These are phyloP conservation scores for Coenonympha arcania DNA, from an alignment of 2,888 invertebrate species.

Conservation along the genomic window DNA sequence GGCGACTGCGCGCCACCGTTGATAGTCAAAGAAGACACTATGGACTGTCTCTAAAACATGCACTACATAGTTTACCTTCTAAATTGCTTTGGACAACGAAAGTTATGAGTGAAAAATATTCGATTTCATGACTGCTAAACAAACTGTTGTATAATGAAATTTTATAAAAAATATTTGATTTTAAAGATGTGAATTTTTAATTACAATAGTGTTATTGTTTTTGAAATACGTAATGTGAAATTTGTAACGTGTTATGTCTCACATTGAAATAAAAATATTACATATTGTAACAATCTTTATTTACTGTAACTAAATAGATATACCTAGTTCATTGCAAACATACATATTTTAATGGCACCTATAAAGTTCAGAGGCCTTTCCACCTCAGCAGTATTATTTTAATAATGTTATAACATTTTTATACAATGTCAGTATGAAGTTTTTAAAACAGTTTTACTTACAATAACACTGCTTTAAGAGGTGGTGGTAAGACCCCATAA, in stretches of 20 bases:
- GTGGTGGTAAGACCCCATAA: too few relatives aligned
- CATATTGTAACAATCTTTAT: constrained; percentile 5
- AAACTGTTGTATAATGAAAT: too few relatives aligned
- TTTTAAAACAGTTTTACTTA: too few relatives aligned
- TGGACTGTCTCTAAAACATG: constrained; percentile 59
- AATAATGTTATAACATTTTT: too few relatives aligned
- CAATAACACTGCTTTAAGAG: too few relatives aligned
- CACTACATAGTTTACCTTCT: not conserved
- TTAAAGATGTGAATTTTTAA: not conserved
- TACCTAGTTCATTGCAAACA: not conserved
- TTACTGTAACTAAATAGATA: not conserved
- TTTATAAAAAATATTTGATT: too few relatives aligned
- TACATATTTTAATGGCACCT: not conserved
- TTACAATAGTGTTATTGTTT: not conserved
- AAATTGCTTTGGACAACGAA: too few relatives aligned
- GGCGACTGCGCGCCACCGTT: constrained; percentile 70
- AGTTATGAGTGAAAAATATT: too few relatives aligned
- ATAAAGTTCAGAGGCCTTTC: too few relatives aligned
- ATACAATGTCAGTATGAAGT: too few relatives aligned
- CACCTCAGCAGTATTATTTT: too few relatives aligned
- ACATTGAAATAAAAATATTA: not conserved
- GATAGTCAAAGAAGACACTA: constrained; percentile 75
- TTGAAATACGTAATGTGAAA: constrained; percentile 7
- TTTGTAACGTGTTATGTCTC: constrained; percentile 4
- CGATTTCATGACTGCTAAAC: too few relatives aligned